These are phyloP conservation scores for Bradysia coprophila DNA, from an alignment of 1,140 invertebrate genomes.

Conservation along the genomic window DNA sequence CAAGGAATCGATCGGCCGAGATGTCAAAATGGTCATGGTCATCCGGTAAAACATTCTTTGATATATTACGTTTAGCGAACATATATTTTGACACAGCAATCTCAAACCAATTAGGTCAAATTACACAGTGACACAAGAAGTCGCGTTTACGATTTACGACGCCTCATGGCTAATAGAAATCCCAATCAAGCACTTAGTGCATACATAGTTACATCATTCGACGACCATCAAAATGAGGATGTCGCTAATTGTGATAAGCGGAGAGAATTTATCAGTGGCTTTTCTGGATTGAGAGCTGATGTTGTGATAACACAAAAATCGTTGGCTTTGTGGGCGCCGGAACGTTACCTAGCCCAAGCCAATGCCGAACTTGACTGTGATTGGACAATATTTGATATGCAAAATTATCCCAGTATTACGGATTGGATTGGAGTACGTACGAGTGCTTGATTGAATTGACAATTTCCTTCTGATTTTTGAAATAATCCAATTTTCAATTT, in stretches of 20 bases:
- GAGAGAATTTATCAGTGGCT: slow-evolving; percentile 67
- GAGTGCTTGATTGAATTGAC: slow-evolving; percentile 2
- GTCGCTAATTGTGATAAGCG: slow-evolving; percentile 57
- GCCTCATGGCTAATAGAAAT: slow-evolving; percentile 41
- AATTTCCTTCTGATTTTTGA: neutral
- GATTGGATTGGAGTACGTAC: slow-evolving; percentile 36
- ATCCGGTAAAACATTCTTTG: no score
- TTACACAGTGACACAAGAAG: slow-evolving; percentile 22
- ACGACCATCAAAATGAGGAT: slow-evolving; percentile 58
- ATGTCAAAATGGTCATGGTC: slow-evolving; percentile 2
- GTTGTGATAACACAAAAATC: slow-evolving; percentile 47
- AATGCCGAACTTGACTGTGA: slow-evolving; percentile 55
- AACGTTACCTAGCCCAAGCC: slow-evolving; percentile 63
- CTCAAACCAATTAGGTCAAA: no score
- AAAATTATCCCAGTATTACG: slow-evolving; percentile 35
- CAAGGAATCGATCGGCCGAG: slow-evolving; percentile 1
- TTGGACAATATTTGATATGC: slow-evolving; percentile 61
- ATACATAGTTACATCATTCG: slow-evolving; percentile 55
- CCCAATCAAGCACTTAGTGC: slow-evolving; percentile 41
- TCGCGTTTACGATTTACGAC: slow-evolving; percentile 33
- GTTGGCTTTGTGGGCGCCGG: slow-evolving; percentile 79
- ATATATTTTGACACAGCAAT: no score
- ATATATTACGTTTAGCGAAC: no score
- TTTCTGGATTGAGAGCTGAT: slow-evolving; percentile 62
- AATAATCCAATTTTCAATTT: neutral